Percentiles rank a stretch among this genome's conserved stretches.
Conservation (phyloP, 2,113 vertebrate genomes). For the Gymnobelideus leadbeateri region DNA sequence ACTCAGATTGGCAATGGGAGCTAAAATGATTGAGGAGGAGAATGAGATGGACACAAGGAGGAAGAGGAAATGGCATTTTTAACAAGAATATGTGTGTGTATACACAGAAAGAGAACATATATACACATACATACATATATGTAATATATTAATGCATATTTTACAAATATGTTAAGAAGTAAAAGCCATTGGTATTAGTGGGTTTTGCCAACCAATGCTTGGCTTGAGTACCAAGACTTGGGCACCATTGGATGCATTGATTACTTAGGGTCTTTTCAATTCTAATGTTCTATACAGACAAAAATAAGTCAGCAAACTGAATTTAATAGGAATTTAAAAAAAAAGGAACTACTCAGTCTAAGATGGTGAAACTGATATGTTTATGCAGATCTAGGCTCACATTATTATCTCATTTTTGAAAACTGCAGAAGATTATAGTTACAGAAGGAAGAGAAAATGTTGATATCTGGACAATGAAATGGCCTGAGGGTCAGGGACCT, state of each 20-base stretch:
- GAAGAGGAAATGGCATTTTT: background rate
- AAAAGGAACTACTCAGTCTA: background rate
- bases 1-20: background rate
- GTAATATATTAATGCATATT: background rate
- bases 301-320: background rate
- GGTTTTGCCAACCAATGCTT: background rate
- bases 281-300: background rate
- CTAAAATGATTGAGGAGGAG: background rate
- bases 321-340: background rate
- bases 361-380: background rate
- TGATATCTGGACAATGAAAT: background rate
- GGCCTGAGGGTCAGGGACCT: background rate
- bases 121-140: background rate
- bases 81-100: background rate
- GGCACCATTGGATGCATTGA: background rate
- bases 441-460: background rate
- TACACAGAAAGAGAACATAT: too few relatives aligned
- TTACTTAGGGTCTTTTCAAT: background rate
- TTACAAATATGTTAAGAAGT: background rate
- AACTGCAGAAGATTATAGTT: background rate
- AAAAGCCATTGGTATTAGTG: background rate
- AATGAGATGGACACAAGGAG: background rate
- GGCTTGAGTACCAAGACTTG: background rate
- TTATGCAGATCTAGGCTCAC: background rate
- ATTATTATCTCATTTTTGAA: background rate